These are phyloP conservation scores for Girardia tigrina DNA, from an alignment of 2,888 invertebrate genomes.

Conservation along the genomic window DNA sequence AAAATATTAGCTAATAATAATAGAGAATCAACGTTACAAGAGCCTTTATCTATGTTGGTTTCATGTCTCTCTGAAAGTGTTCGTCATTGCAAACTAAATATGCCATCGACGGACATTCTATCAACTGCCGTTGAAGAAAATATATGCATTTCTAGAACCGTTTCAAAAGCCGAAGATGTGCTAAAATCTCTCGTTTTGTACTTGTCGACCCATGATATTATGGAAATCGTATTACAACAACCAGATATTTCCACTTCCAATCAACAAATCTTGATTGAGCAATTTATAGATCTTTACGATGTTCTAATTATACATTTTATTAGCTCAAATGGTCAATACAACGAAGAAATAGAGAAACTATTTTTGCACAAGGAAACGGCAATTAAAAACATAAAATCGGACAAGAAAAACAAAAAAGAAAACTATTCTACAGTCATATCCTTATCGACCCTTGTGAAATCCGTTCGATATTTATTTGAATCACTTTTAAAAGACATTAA, in stretches of 20 bases:
- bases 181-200: neutral
- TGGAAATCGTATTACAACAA: neutral
- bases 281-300: constrained; percentile 11
- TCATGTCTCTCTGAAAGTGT: neutral
- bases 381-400: neutral
- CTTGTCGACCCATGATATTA: neutral
- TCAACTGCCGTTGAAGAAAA: neutral
- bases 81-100: neutral
- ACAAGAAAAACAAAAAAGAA: neutral
- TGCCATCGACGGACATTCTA: neutral
- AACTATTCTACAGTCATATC: neutral
- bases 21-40: neutral
- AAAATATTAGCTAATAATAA: neutral
- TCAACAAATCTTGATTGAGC: neutral
- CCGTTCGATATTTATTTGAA: neutral
- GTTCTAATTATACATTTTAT: neutral
- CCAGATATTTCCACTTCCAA: neutral
- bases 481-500: neutral
- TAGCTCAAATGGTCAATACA: neutral
- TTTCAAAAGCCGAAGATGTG: neutral
- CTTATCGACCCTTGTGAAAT: neutral
- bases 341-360: neutral
- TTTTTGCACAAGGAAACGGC: neutral
- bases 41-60: neutral
- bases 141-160: neutral